Conservation (phyloP, 2,113 vertebrate species). For the Dipodomys spectabilis region DNA sequence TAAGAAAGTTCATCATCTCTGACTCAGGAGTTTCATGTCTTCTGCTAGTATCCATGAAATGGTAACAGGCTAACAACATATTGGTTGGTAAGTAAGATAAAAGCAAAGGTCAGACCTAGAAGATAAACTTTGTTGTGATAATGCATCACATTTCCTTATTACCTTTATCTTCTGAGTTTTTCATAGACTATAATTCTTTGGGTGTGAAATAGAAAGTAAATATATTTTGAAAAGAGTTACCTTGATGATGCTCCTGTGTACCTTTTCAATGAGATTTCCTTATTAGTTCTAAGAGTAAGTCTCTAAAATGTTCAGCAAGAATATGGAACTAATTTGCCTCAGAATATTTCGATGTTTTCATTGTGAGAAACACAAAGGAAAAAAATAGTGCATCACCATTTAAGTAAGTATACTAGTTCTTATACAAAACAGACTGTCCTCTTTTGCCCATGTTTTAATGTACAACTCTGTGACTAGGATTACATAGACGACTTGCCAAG, state of each 20-base stretch:
- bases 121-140: slow-evolving; percentile 40
- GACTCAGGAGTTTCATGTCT: not conserved
- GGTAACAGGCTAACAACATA: not conserved
- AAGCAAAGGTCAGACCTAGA: slow-evolving; percentile 30
- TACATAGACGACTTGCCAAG: not conserved
- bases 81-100: not conserved
- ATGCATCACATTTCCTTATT: slow-evolving; percentile 10
- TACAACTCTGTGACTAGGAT: slow-evolving; percentile 29
- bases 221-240: slow-evolving; percentile 50
- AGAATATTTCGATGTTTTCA: slow-evolving; percentile 51
- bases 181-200: slow-evolving; percentile 31
- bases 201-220: not conserved
- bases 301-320: slow-evolving; percentile 23
- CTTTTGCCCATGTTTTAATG: slow-evolving; percentile 16
- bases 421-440: not conserved
- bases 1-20: not conserved
- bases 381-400: not conserved
- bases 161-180: slow-evolving; percentile 48
- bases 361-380: not conserved
- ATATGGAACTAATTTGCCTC: slow-evolving; percentile 51
- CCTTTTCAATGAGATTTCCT: slow-evolving; percentile 10
- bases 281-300: slow-evolving; percentile 34
- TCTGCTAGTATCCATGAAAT: not conserved
- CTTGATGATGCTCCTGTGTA: slow-evolving; percentile 1
- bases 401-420: slow-evolving; percentile 8